Evolutionary conservation across 2,888 invertebrate genomes (phyloP).

Genomic region (Caradrina kadenii): DNA sequence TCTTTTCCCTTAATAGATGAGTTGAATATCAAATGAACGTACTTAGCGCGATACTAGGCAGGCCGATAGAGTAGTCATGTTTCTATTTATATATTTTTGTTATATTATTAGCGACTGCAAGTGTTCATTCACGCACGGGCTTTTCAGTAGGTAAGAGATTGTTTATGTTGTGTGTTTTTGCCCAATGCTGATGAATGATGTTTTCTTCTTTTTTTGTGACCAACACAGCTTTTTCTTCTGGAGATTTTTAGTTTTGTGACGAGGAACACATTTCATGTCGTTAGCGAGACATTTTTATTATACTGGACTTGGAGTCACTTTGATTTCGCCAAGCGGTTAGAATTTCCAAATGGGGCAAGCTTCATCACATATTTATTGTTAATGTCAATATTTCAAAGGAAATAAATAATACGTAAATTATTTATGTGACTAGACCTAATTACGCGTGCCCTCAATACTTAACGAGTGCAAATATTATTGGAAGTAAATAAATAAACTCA

Average conservation of each 20-base stretch:
- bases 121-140: slow-evolving; percentile 5
- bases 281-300: background rate
- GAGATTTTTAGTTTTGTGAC: slow-evolving; percentile 27
- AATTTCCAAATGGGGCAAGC: background rate
- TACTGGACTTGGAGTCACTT: slow-evolving; percentile 18
- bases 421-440: slow-evolving; percentile 29
- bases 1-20: slow-evolving; percentile 55
- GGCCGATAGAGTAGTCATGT: slow-evolving; percentile 24
- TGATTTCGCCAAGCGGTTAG: background rate
- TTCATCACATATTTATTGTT: slow-evolving; percentile 1
- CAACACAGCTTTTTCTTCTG: slow-evolving; percentile 24
- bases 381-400: slow-evolving; percentile 5
- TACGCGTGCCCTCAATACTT: slow-evolving; percentile 50
- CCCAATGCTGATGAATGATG: slow-evolving; percentile 18
- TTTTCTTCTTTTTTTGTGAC: slow-evolving; percentile 36
- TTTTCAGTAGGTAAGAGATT: slow-evolving; percentile 23
- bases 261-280: slow-evolving; percentile 29
- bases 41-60: slow-evolving; percentile 12
- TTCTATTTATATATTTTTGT: slow-evolving; percentile 28
- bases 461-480: slow-evolving; percentile 55
- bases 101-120: slow-evolving; percentile 16
- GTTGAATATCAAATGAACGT: slow-evolving; percentile 52
- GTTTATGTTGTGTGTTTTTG: slow-evolving; percentile 16
- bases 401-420: slow-evolving; percentile 27
- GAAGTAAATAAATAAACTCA: slow-evolving; percentile 45